Evolutionary conservation across 2,113 vertebrate species (phyloP).

Genomic region (Pelvicachromis taeniatus): DNA sequence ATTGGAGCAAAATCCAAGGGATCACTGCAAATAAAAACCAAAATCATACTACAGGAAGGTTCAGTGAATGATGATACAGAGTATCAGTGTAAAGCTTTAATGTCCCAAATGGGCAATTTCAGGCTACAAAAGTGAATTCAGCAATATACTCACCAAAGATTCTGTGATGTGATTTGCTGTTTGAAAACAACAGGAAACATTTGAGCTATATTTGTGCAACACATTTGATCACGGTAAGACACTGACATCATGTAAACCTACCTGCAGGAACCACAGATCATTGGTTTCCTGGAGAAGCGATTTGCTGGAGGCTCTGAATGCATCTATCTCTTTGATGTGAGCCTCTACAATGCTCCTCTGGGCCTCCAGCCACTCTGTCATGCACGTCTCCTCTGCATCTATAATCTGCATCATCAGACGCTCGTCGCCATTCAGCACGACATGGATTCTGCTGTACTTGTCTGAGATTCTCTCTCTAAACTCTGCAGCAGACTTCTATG

Average conservation of each 20-base stretch:
- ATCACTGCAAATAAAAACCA: slow-evolving; percentile 23
- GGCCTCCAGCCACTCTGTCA: slow-evolving; percentile 62
- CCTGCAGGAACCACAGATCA: slow-evolving; percentile 65
- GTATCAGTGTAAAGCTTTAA: not conserved
- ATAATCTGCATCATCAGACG: slow-evolving; percentile 73
- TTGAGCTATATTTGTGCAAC: not conserved
- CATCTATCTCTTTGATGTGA: slow-evolving; percentile 58
- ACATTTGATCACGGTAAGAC: not conserved
- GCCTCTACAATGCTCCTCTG: slow-evolving; percentile 50
- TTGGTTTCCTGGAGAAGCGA: slow-evolving; percentile 60
- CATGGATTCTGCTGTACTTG: slow-evolving; percentile 67
- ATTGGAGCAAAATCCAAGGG: slow-evolving; percentile 48
- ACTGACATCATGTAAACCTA: not conserved
- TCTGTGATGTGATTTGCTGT: slow-evolving; percentile 63
- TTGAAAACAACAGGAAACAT: not conserved
- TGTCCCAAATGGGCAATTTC: not conserved
- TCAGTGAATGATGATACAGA: not conserved
- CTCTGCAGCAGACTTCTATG: slow-evolving; percentile 57
- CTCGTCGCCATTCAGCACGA: slow-evolving; percentile 67
- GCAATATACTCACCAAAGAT: slow-evolving; percentile 61
- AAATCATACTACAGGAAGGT: not conserved
- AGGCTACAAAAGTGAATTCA: not conserved
- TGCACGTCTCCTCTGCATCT: slow-evolving; percentile 64
- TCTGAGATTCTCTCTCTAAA: slow-evolving; percentile 63
- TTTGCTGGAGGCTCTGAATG: slow-evolving; percentile 54